Percentiles rank a stretch among this genome's conserved stretches.
Evolutionary conservation across 1,140 invertebrate species (phyloP).

Genomic region (Microplitis demolitor): DNA sequence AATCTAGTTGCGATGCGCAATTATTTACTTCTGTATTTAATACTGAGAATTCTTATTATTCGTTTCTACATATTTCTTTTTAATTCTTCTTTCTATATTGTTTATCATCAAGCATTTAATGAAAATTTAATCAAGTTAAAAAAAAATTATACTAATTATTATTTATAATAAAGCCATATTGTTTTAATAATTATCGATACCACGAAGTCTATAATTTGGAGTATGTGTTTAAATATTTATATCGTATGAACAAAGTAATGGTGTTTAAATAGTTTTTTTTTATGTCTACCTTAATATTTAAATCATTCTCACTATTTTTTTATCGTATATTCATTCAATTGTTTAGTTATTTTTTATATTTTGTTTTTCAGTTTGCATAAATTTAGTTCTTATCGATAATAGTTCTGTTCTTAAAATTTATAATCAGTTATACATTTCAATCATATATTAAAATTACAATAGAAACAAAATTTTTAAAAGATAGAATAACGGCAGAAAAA

Average conservation of each 20-base stretch:
- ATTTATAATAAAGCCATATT: background rate
- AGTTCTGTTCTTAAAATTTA: too few species aligned
- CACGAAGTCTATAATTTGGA: too few species aligned
- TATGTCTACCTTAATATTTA: too few species aligned
- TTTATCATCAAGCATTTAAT: constrained; percentile 3
- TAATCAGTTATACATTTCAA: too few species aligned
- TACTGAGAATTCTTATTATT: too few species aligned
- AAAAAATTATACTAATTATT: constrained; percentile 29
- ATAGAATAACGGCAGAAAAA: background rate
- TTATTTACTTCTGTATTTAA: background rate
- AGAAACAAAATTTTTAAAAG: background rate
- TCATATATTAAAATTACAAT: background rate
- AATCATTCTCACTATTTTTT: background rate
- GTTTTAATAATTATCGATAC: background rate
- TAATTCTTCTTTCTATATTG: background rate
- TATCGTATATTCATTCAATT: too few species aligned
- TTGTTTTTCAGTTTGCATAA: too few species aligned
- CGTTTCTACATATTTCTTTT: background rate
- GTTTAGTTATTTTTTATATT: too few species aligned
- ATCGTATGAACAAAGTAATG: too few species aligned
- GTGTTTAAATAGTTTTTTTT: too few species aligned
- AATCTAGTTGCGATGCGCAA: background rate
- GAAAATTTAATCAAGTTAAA: constrained; percentile 18
- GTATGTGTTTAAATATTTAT: too few species aligned
- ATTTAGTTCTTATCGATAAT: too few species aligned